Conservation (phyloP, 2,113 vertebrate genomes). For the Thomomys bottae region DNA sequence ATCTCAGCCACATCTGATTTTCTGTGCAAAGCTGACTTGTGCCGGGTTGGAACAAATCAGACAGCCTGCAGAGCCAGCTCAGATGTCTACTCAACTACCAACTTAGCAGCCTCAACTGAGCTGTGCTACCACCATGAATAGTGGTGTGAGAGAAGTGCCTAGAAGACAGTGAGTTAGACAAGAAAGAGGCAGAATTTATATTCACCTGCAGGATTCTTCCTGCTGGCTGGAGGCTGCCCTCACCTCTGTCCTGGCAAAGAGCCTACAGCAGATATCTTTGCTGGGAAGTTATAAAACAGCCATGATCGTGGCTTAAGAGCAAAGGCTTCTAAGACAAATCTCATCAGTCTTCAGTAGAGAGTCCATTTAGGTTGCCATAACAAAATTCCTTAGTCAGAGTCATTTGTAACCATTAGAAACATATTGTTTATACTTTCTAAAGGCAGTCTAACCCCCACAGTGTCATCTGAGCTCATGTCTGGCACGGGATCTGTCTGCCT, state of each 20-base stretch:
- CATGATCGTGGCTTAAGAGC: background rate
- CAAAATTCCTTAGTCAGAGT: background rate
- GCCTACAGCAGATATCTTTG: background rate
- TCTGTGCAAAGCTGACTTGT: background rate
- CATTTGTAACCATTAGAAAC: background rate
- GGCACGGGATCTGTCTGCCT: background rate
- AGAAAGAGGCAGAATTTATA: too few relatives aligned
- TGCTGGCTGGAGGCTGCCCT: background rate
- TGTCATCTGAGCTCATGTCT: background rate
- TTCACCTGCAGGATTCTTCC: background rate
- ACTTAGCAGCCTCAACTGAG: background rate
- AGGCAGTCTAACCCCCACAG: background rate
- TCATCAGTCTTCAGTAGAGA: background rate
- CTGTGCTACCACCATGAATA: accelerated
- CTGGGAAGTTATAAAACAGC: too few relatives aligned
- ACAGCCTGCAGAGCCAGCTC: background rate
- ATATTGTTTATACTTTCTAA: background rate
- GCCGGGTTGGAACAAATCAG: background rate
- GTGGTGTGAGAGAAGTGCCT: background rate
- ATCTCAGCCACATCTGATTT: background rate
- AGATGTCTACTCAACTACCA: background rate
- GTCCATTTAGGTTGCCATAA: background rate
- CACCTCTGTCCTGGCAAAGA: background rate
- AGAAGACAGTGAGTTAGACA: background rate
- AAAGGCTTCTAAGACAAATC: background rate